phyloP scores from a whole-genome alignment of 2,888 invertebrate species.

The Aphodius granarius region DNA sequence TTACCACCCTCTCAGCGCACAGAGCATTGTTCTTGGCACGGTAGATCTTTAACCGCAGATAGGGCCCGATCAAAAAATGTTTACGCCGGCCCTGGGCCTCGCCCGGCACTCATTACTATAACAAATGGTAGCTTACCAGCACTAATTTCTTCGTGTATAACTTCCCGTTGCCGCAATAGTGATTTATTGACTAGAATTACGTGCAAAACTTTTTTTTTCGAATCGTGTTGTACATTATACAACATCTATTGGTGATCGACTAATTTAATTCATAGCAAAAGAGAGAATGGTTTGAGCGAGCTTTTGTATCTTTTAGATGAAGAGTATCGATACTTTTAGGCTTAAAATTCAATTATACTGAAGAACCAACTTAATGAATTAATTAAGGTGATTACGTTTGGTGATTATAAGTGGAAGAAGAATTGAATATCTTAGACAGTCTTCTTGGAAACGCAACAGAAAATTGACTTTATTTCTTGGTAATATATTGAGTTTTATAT shows the following conservation, averaged over 20 bases:
- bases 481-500: no score
- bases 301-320: not conserved
- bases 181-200: not conserved
- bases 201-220: not conserved
- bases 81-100: not conserved
- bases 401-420: not conserved
- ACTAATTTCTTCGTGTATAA: not conserved
- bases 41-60: not conserved
- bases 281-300: no score
- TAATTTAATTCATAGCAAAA: not conserved
- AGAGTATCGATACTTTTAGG: not conserved
- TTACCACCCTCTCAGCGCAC: constrained; percentile 20
- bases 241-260: not conserved
- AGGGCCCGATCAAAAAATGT: not conserved
- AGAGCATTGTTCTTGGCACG: constrained; percentile 13
- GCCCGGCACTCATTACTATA: not conserved
- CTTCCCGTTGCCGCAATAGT: not conserved
- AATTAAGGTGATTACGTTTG: not conserved
- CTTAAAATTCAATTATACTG: not conserved
- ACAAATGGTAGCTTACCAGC: not conserved
- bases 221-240: not conserved
- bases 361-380: not conserved
- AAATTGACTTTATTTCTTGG: not conserved
- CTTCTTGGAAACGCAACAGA: not conserved
- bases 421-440: not conserved